Percentiles rank a stretch among this genome's conserved stretches.
phyloP scores from a whole-genome alignment of 2,113 vertebrate species.

The Orycteropus afer region DNA sequence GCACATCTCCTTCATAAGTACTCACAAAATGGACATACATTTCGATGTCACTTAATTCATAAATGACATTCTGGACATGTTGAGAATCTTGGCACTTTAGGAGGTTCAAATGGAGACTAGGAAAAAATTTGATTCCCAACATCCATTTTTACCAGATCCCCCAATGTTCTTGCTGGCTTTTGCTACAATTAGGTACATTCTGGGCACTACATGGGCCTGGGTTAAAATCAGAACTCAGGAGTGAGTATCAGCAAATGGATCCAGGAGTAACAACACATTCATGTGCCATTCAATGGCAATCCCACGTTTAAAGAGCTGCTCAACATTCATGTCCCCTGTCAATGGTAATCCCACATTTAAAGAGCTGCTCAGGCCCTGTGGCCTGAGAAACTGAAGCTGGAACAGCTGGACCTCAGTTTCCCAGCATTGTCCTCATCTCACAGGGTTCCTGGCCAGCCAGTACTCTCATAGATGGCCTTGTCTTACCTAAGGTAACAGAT shows the following conservation, averaged over 20 bases:
- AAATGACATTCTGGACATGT: accelerated
- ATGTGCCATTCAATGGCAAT: too few species aligned
- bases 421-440: not conserved
- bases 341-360: not conserved
- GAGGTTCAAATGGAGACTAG: not conserved
- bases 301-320: too few species aligned
- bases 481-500: not conserved
- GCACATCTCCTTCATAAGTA: not conserved
- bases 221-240: not conserved
- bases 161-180: not conserved
- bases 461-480: not conserved
- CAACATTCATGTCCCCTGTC: accelerated
- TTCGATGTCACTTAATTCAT: not conserved
- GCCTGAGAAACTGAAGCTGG: not conserved
- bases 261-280: not conserved
- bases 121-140: not conserved
- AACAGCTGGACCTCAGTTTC: not conserved
- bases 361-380: not conserved
- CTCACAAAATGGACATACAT: not conserved
- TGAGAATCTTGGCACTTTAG: not conserved
- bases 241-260: not conserved
- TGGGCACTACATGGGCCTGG: not conserved
- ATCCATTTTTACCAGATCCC: not conserved
- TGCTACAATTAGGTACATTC: not conserved
- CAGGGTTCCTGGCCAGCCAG: not conserved